Evolutionary conservation across 2,113 vertebrate genomes (phyloP).

Genomic region (Nerophis lumbriciformis): DNA sequence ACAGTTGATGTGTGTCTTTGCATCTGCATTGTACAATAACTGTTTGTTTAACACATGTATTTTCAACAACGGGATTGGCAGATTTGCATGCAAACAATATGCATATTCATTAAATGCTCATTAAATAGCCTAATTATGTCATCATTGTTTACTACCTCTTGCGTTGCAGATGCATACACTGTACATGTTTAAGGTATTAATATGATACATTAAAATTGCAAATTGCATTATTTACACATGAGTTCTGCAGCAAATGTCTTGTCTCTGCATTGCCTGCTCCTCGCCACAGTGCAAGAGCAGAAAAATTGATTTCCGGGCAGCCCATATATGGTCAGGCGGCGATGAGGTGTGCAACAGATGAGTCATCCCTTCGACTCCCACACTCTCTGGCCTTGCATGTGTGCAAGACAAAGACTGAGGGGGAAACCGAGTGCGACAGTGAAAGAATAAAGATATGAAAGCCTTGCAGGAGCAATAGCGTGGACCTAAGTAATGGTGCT

Average conservation of each 20-base stretch:
- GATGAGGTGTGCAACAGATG: slow-evolving; percentile 67
- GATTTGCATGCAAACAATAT: background rate
- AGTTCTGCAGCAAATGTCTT: slow-evolving; percentile 3
- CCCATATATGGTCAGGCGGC: slow-evolving; percentile 63
- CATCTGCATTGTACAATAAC: too few relatives aligned
- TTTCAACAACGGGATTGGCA: too few relatives aligned
- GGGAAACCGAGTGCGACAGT: slow-evolving; percentile 24
- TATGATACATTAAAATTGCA: background rate
- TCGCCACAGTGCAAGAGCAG: slow-evolving; percentile 36
- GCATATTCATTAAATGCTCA: too few relatives aligned
- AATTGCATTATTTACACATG: background rate
- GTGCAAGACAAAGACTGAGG: slow-evolving; percentile 51
- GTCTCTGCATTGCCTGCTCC: slow-evolving; percentile 35
- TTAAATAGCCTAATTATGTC: too few relatives aligned
- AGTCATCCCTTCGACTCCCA: slow-evolving; percentile 63
- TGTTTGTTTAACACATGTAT: too few relatives aligned
- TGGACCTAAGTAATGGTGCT: slow-evolving; percentile 26
- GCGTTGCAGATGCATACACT: background rate
- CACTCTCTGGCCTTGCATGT: slow-evolving; percentile 49
- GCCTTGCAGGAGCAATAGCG: slow-evolving; percentile 17
- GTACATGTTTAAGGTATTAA: background rate
- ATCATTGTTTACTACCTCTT: background rate
- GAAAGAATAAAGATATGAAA: slow-evolving; percentile 32
- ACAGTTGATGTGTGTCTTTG: too few relatives aligned
- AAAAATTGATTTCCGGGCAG: slow-evolving; percentile 60